These are phyloP conservation scores for Crematogaster levior DNA, from an alignment of 2,888 invertebrate species.

Conservation along the genomic window DNA sequence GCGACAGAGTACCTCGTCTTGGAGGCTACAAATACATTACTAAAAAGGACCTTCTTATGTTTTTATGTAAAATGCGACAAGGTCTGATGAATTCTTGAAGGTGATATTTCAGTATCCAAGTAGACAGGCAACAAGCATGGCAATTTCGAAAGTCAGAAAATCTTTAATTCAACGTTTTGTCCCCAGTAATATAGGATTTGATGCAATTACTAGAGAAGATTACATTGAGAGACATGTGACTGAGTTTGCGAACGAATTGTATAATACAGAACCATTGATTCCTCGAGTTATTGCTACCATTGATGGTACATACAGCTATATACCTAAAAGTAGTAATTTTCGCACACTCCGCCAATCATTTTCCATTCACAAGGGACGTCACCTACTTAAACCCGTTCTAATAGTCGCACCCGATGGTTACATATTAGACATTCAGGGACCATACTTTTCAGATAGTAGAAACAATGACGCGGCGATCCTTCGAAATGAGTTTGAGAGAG, in stretches of 20 bases:
- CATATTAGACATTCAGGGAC: no score
- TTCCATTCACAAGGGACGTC: conserved; percentile 30
- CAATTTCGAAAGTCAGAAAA: conserved; percentile 46
- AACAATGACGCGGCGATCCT: no score
- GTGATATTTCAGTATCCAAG: no score
- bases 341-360: conserved; percentile 53
- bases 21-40: no score
- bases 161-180: conserved; percentile 60
- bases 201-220: conserved; percentile 40
- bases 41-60: no score
- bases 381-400: no score
- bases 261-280: not conserved
- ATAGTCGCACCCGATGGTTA: no score
- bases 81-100: no score
- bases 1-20: no score
- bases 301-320: conserved; percentile 61
- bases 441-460: no score
- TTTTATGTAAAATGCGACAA: no score
- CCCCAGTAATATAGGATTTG: conserved; percentile 48
- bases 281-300: conserved; percentile 51
- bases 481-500: not conserved
- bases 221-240: conserved; percentile 3
- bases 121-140: conserved; percentile 44
- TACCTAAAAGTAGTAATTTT: conserved; percentile 59
- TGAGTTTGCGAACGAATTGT: not conserved